phyloP scores from a whole-genome alignment of 1,140 invertebrate species.

The Polypedilum pembai region DNA sequence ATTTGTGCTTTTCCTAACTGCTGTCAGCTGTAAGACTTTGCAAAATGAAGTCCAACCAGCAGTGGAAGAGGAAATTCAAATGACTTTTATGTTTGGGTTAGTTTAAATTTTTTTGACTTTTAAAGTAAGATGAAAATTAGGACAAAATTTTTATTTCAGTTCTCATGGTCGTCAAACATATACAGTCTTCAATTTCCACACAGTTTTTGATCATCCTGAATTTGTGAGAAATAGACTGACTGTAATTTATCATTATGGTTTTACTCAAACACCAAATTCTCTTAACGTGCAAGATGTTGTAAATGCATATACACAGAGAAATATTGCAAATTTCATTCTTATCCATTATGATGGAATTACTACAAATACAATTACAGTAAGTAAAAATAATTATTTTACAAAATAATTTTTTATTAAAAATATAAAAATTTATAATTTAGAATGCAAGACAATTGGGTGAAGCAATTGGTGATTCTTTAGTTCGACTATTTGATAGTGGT shows the following conservation, averaged over 20 bases:
- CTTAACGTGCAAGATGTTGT: background rate
- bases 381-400: background rate
- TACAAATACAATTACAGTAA: background rate
- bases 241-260: background rate
- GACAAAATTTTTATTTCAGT: background rate
- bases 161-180: background rate
- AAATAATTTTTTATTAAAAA: background rate
- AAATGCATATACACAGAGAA: background rate
- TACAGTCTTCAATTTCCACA: background rate
- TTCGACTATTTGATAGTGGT: background rate
- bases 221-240: background rate
- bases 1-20: no score
- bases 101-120: no score
- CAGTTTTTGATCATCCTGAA: background rate
- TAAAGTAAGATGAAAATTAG: no score
- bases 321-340: background rate
- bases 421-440: background rate
- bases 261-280: background rate
- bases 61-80: background rate
- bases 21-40: background rate
- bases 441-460: background rate
- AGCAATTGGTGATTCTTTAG: background rate
- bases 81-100: background rate
- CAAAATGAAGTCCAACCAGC: background rate
- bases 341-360: background rate